Evolutionary conservation across 2,113 vertebrate genomes (phyloP).

Genomic region (Marmota monax): DNA sequence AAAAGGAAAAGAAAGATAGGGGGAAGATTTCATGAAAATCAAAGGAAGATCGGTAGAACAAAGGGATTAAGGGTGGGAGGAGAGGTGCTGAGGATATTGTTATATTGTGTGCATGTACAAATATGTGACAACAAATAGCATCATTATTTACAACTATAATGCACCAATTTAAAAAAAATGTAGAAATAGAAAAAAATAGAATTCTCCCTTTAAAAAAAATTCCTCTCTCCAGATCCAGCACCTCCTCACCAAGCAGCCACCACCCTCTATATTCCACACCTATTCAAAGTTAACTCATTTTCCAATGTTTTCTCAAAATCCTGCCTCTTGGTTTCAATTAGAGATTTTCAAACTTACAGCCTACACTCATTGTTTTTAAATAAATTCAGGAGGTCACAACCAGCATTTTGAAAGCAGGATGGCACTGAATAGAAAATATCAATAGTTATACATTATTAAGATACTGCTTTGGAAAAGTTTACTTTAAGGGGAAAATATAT

Average conservation of each 20-base stretch:
- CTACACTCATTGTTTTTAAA: neutral
- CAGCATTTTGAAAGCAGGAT: neutral
- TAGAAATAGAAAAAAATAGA: no score
- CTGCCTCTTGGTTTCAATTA: neutral
- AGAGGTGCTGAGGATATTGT: no score
- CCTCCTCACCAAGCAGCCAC: neutral
- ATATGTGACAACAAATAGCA: no score
- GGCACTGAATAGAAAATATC: neutral
- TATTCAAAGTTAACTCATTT: neutral
- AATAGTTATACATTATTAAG: neutral
- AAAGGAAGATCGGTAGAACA: no score
- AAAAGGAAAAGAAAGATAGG: no score
- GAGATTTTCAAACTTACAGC: slow-evolving; percentile 35
- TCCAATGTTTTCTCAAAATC: neutral
- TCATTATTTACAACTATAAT: no score
- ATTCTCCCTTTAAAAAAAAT: no score
- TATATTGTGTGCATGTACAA: no score
- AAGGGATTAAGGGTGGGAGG: no score
- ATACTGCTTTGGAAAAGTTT: slow-evolving; percentile 31
- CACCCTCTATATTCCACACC: neutral
- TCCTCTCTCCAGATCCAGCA: neutral
- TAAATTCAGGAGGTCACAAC: neutral
- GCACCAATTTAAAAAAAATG: no score
- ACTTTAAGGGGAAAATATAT: neutral
- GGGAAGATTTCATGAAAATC: no score